Conservation (phyloP, 2,888 invertebrate species). For the Apamea monoglypha region DNA sequence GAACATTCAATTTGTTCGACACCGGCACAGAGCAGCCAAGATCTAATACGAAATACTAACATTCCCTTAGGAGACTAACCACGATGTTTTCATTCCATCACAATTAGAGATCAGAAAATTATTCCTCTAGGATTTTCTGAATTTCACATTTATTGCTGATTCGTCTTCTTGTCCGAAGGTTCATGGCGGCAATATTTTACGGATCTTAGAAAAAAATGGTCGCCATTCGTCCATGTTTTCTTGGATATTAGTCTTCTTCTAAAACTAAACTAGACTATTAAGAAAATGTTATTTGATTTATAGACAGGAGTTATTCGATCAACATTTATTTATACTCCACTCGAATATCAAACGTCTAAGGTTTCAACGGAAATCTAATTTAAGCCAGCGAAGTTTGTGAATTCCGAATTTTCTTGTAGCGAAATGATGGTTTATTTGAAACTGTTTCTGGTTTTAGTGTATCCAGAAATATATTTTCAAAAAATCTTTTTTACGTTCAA, state of each 20-base stretch:
- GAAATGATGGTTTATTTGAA: constrained; percentile 21
- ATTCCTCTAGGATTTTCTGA: constrained; percentile 66
- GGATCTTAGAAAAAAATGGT: constrained; percentile 65
- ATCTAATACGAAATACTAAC: constrained; percentile 45
- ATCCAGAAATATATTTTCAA: background rate
- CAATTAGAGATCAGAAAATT: constrained; percentile 69
- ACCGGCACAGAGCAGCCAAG: constrained; percentile 7
- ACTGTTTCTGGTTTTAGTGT: constrained; percentile 8
- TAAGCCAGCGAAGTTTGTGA: constrained; percentile 19
- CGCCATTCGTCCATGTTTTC: constrained; percentile 62
- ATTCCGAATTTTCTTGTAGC: constrained; percentile 35
- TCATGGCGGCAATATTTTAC: constrained; percentile 60
- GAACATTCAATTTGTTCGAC: constrained; percentile 20
- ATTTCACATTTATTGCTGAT: constrained; percentile 67
- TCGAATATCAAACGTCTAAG: constrained; percentile 45
- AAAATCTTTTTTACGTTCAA: background rate
- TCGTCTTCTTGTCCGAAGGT: constrained; percentile 35
- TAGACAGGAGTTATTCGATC: constrained; percentile 47
- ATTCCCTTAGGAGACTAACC: constrained; percentile 47
- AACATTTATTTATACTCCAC: constrained; percentile 44
- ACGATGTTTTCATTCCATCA: constrained; percentile 57
- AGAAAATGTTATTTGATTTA: constrained; percentile 46
- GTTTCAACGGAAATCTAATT: constrained; percentile 48
- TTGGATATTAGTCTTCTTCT: constrained; percentile 70
- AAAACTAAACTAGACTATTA: constrained; percentile 32